Percentiles rank a stretch among this genome's conserved stretches.
Evolutionary conservation across 1,140 invertebrate genomes (phyloP).

Genomic region (Dreissena rostriformis): DNA sequence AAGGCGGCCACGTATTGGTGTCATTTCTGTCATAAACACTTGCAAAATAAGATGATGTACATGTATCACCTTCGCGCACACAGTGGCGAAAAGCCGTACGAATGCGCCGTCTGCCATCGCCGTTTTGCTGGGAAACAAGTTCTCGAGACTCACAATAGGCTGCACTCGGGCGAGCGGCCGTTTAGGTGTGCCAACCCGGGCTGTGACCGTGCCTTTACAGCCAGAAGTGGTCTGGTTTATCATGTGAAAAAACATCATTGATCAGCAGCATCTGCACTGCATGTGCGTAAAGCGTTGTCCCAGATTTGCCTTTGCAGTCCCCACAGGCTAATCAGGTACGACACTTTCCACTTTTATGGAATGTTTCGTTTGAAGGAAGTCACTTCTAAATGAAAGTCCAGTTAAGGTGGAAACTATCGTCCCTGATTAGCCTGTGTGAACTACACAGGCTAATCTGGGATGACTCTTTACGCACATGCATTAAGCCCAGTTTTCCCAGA

Average conservation of each 20-base stretch:
- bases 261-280: not conserved
- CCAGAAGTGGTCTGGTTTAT: slow-evolving; percentile 47
- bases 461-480: too few relatives aligned
- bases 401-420: too few relatives aligned
- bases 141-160: slow-evolving; percentile 35
- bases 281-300: too few relatives aligned
- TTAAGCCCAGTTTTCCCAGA: too few relatives aligned
- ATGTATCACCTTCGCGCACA: slow-evolving; percentile 33
- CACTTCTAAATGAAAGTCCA: too few relatives aligned
- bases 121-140: slow-evolving; percentile 49
- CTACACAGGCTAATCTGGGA: too few relatives aligned
- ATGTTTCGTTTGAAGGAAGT: too few relatives aligned
- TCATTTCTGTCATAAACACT: slow-evolving; percentile 26
- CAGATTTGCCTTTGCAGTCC: too few relatives aligned
- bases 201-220: slow-evolving; percentile 45
- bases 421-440: too few relatives aligned
- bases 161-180: slow-evolving; percentile 42
- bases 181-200: slow-evolving; percentile 25
- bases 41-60: slow-evolving; percentile 30
- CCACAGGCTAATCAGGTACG: too few relatives aligned
- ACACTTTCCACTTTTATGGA: too few relatives aligned
- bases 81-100: slow-evolving; percentile 23
- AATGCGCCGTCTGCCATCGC: slow-evolving; percentile 46
- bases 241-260: slow-evolving; percentile 51
- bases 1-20: slow-evolving; percentile 29